Conservation (phyloP, 2,888 invertebrate genomes). For the Drosophila tripunctata region DNA sequence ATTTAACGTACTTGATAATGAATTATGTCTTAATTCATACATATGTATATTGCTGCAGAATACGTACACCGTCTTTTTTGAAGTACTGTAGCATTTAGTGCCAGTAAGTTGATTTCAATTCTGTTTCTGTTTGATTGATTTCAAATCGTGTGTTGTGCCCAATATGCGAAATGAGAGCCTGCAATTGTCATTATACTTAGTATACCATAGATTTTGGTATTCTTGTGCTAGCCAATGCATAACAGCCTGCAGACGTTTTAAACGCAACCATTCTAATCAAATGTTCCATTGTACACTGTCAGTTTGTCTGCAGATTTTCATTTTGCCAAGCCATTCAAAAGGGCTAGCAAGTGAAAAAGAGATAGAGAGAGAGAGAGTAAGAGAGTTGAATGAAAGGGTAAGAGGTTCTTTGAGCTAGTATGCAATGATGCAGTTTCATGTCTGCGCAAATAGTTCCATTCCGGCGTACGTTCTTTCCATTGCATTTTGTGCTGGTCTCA, state of each 20-base stretch:
- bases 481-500: constrained; percentile 25
- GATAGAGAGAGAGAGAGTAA: background rate
- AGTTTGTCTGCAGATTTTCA: constrained; percentile 58
- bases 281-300: constrained; percentile 47
- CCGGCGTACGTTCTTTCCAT: constrained; percentile 8
- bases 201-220: too few species aligned
- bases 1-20: too few species aligned
- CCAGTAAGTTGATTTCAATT: too few species aligned
- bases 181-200: background rate
- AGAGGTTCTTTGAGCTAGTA: constrained; percentile 16
- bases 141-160: too few species aligned
- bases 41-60: too few species aligned
- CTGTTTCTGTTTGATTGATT: too few species aligned
- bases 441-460: constrained; percentile 49
- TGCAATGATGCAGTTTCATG: constrained; percentile 24
- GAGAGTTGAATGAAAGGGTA: background rate
- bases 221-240: background rate
- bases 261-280: constrained; percentile 55
- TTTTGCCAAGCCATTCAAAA: constrained; percentile 25
- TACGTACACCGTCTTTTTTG: too few species aligned
- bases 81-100: too few species aligned
- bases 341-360: background rate
- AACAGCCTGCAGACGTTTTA: constrained; percentile 1
- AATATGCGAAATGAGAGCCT: constrained; percentile 1
- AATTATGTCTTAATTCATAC: too few species aligned